These are phyloP conservation scores for Magallana nippona DNA, from an alignment of 2,888 invertebrate genomes.

Conservation along the genomic window DNA sequence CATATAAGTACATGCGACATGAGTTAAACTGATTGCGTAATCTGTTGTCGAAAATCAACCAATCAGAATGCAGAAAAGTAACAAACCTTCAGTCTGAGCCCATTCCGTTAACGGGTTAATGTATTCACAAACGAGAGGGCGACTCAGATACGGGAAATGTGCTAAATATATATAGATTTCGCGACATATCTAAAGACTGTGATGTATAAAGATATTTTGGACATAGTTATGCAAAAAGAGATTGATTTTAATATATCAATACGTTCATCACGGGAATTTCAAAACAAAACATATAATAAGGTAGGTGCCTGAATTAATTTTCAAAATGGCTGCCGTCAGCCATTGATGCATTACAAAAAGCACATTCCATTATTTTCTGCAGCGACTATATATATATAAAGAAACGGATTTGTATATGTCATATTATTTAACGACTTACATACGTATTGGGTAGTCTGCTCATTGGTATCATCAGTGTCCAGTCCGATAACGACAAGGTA, in stretches of 20 bases:
- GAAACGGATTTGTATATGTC: no score
- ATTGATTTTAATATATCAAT: conserved; percentile 18
- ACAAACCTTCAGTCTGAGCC: background rate
- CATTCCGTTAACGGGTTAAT: conserved; percentile 41
- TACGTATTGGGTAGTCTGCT: no score
- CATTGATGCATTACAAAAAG: background rate
- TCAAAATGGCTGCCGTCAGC: conserved; percentile 24
- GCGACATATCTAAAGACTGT: background rate
- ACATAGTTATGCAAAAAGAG: conserved; percentile 30
- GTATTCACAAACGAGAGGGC: conserved; percentile 44
- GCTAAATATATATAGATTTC: background rate
- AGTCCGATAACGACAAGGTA: no score
- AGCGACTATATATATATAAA: no score
- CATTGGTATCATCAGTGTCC: no score
- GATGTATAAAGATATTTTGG: conserved; percentile 28
- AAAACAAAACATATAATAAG: conserved; percentile 24
- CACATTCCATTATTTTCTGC: no score
- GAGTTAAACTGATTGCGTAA: background rate
- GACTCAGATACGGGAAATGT: conserved; percentile 42
- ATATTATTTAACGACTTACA: no score
- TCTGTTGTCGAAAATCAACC: background rate
- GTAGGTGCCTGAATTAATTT: background rate
- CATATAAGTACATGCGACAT: no score
- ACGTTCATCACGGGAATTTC: conserved; percentile 26
- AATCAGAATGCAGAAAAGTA: conserved; percentile 28